Evolutionary conservation across 2,888 invertebrate species (phyloP).

Genomic region (Heliothis peltigera): DNA sequence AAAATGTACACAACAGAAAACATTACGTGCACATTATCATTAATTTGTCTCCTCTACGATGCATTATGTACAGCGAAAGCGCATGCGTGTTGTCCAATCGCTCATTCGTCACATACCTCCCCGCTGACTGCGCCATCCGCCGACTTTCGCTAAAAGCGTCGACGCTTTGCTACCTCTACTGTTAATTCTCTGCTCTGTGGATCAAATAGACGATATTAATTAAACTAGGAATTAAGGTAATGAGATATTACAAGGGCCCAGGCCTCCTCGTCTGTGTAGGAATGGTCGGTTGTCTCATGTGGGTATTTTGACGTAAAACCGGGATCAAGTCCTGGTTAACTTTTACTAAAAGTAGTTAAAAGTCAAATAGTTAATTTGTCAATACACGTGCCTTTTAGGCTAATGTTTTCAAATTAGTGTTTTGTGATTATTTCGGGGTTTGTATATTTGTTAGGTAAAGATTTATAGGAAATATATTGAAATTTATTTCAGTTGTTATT

Average conservation of each 20-base stretch:
- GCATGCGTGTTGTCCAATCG: conserved; percentile 67
- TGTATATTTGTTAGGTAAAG: no score
- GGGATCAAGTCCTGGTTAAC: neutral
- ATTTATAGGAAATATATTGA: no score
- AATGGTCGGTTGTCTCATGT: neutral
- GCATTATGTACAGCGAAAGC: conserved; percentile 69
- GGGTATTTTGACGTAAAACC: neutral
- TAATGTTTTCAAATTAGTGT: no score
- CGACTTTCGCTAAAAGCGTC: conserved; percentile 82
- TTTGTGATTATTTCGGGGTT: no score
- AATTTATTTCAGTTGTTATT: no score
- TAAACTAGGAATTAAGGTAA: conserved; percentile 3
- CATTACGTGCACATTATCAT: conserved; percentile 48
- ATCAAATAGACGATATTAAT: conserved; percentile 75
- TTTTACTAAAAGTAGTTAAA: neutral
- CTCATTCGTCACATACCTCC: conserved; percentile 82
- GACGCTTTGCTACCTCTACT: conserved; percentile 86
- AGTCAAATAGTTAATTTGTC: neutral
- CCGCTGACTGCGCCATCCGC: conserved; percentile 88
- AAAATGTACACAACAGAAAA: conserved; percentile 38
- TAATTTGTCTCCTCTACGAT: conserved; percentile 35
- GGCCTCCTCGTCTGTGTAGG: neutral
- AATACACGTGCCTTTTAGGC: no score
- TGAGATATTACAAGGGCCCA: neutral
- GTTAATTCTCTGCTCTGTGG: conserved; percentile 89